Percentiles rank a stretch among this genome's conserved stretches.
Conservation (phyloP, 2,113 vertebrate species). For the Rissa tridactyla region DNA sequence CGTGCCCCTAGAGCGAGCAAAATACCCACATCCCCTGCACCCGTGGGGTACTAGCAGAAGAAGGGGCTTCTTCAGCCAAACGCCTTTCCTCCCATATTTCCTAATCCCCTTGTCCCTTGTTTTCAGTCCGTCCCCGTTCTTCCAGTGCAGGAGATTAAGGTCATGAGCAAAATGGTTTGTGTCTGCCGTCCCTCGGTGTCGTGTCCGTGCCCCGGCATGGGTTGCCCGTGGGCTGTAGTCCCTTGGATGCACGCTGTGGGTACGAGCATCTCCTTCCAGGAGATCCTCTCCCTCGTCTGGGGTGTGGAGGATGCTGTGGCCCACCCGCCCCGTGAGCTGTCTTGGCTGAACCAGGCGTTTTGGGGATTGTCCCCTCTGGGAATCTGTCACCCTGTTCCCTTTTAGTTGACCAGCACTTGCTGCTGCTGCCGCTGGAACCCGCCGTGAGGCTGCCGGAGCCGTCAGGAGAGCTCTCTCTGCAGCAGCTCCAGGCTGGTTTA, state of each 20-base stretch:
- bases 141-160: neutral
- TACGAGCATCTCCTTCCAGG: neutral
- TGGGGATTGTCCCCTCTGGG: fast-evolving
- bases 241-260: neutral
- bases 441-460: neutral
- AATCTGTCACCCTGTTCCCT: neutral
- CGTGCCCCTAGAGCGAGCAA: neutral
- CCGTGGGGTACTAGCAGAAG: neutral
- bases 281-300: too few relatives aligned
- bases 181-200: neutral
- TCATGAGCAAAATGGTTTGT: neutral
- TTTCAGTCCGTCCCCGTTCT: neutral
- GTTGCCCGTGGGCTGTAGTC: neutral
- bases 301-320: neutral
- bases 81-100: neutral
- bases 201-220: neutral
- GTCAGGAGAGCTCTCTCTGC: neutral
- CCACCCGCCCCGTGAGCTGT: neutral
- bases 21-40: neutral
- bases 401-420: neutral
- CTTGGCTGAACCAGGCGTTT: neutral
- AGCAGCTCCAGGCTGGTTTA: neutral
- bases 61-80: neutral
- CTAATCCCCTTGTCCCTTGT: neutral
- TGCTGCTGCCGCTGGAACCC: neutral